Evolutionary conservation across 1,140 invertebrate genomes (phyloP), one percentile per base, ranked within the genome.

Genomic region (Tetramorium simillimum): DNA sequence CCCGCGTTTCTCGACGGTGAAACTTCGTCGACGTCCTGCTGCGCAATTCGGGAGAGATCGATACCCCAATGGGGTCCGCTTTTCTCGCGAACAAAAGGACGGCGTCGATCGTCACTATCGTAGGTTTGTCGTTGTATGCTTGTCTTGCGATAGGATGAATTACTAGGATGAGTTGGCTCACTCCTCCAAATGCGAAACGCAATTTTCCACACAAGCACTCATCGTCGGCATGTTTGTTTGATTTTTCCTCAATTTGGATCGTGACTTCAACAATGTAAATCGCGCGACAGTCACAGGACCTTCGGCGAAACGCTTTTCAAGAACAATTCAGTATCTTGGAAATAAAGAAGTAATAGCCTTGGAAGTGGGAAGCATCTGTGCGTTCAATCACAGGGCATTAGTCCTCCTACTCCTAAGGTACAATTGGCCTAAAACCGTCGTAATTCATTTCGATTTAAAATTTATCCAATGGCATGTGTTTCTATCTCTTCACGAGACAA

Each of bases 181-280:
- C 40, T 62, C 67, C 43, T 73, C 24, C 9, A 46, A 60, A 33
- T 73, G 12, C 21, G 9, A 75, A 49, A 82, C 67, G 80, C 67
- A 73, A 82, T 60, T 7, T 84, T 43, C 43, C 53, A 60, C 43
- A 73, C 56, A 84, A 75, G 37, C 69, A 75, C 56, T 84, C 53
- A 51, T 60, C 51, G 46, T 56, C 21, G 18, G 3, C 46, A n/a
- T n/a, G 16, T 78, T 62, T 0, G 7, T 73, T 49, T 60, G 24
- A 60, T 82, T 40, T 43, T 43, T 40, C 46, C 14, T 40, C 43
- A 37, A 16, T 24, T 33, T 69, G 5, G 7, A 58, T 69, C 16
- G 33, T 67, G 33, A 56, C 12, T 21, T 70, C 53, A 21, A 40
- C 24, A 46, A 75, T 21, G 69, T n/a, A 10, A 49, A 73, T 84